phyloP scores from a whole-genome alignment of 2,797 vertebrate genomes.

The Mycteria americana region DNA sequence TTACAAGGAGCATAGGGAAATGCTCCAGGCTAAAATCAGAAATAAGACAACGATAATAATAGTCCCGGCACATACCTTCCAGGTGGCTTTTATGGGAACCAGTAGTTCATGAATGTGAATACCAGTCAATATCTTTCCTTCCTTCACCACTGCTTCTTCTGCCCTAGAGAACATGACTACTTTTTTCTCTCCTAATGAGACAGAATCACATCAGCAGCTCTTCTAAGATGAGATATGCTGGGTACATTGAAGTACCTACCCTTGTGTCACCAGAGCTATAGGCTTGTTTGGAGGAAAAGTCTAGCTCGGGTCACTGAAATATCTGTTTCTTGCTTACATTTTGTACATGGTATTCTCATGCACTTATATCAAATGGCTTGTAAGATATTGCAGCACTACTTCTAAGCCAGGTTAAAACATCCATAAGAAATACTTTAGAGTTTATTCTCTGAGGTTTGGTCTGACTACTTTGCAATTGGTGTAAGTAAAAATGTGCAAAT shows the following conservation, averaged over 20 bases:
- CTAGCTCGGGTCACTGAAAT: not conserved
- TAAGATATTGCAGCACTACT: not conserved
- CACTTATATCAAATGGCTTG: not conserved
- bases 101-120: not conserved
- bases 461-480: not conserved
- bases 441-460: not conserved
- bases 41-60: not conserved
- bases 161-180: fast-evolving
- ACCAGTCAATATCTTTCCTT: not conserved
- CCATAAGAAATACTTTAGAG: not conserved
- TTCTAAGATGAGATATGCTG: not conserved
- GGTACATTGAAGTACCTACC: not conserved
- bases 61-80: not conserved
- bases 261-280: not conserved
- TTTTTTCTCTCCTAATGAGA: not conserved
- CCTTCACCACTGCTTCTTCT: not conserved
- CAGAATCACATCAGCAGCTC: not conserved
- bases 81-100: not conserved
- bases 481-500: not conserved
- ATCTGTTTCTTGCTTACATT: not conserved
- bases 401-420: not conserved
- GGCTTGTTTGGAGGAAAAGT: not conserved
- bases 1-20: not conserved
- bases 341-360: not conserved
- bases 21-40: not conserved